A percentile compares a stretch with the other conserved stretches of the same genome.
Conservation (phyloP, 2,113 vertebrate genomes). For the Triplophysa tibetana region DNA sequence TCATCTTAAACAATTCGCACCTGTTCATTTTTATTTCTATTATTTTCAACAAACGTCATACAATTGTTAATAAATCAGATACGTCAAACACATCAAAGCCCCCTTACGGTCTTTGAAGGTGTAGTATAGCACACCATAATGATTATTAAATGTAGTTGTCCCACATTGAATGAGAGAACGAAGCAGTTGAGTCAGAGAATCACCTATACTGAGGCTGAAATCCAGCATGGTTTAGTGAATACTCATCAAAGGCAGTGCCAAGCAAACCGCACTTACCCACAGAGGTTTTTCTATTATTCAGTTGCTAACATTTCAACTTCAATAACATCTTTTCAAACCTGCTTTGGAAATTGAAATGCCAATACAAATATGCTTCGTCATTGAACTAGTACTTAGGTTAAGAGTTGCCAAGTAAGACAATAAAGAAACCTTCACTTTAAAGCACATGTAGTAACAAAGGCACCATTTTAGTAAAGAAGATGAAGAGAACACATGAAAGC, state of each 20-base stretch:
- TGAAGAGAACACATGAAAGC: not conserved
- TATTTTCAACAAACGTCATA: slow-evolving; percentile 40
- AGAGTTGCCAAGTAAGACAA: not conserved
- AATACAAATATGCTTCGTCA: not conserved
- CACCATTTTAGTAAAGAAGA: not conserved
- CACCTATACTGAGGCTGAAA: slow-evolving; percentile 44
- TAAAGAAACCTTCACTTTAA: slow-evolving; percentile 14
- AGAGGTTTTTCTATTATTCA: not conserved
- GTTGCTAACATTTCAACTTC: not conserved
- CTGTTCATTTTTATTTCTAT: slow-evolving; percentile 57
- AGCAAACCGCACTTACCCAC: slow-evolving; percentile 11
- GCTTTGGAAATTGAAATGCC: not conserved
- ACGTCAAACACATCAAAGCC: slow-evolving; percentile 68
- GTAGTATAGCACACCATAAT: slow-evolving; percentile 48
- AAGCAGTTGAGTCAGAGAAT: slow-evolving; percentile 49
- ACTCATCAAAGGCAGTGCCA: not conserved
- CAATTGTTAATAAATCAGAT: slow-evolving; percentile 70
- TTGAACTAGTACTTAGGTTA: slow-evolving; percentile 10
- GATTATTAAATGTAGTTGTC: slow-evolving; percentile 62
- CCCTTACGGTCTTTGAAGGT: slow-evolving; percentile 69
- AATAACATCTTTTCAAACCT: slow-evolving; percentile 30
- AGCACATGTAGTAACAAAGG: not conserved
- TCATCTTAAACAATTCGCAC: not conserved
- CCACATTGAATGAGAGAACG: slow-evolving; percentile 56
- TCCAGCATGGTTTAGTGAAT: slow-evolving; percentile 41